Evolutionary conservation across 2,113 vertebrate species (phyloP).

Genomic region (Vombatus ursinus): DNA sequence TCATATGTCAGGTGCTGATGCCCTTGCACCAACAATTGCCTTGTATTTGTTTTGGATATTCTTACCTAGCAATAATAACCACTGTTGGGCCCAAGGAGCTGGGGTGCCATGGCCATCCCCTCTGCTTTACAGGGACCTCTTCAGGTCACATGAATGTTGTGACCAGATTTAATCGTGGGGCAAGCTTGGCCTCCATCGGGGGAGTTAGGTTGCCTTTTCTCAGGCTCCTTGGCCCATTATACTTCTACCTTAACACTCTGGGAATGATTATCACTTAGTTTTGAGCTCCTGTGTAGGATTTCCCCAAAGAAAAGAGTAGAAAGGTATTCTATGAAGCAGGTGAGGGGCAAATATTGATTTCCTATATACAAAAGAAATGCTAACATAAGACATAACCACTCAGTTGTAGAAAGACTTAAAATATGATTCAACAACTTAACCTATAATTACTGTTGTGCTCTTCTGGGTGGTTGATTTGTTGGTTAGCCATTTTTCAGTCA

Average conservation of each 20-base stretch:
- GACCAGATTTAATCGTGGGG: background rate
- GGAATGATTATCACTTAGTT: background rate
- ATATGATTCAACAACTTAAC: no score
- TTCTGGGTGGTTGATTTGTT: background rate
- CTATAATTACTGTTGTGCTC: background rate
- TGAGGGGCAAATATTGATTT: background rate
- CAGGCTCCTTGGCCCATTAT: background rate
- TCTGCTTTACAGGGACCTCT: background rate
- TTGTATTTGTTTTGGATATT: background rate
- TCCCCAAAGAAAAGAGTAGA: background rate
- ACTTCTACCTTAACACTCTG: background rate
- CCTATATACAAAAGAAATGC: background rate
- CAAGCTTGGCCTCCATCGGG: background rate
- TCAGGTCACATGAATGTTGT: background rate
- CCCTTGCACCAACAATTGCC: background rate
- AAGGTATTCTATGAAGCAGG: background rate
- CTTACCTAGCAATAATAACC: background rate
- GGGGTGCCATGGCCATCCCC: background rate
- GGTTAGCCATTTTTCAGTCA: no score
- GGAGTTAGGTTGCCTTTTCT: background rate
- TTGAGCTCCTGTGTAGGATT: background rate
- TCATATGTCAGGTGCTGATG: background rate
- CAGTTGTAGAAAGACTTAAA: background rate
- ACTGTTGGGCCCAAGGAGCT: background rate
- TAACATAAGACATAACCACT: background rate